Percentiles rank a stretch among this genome's conserved stretches.
Conservation (phyloP, 1,140 invertebrate species). For the Drosophila simulans region DNA sequence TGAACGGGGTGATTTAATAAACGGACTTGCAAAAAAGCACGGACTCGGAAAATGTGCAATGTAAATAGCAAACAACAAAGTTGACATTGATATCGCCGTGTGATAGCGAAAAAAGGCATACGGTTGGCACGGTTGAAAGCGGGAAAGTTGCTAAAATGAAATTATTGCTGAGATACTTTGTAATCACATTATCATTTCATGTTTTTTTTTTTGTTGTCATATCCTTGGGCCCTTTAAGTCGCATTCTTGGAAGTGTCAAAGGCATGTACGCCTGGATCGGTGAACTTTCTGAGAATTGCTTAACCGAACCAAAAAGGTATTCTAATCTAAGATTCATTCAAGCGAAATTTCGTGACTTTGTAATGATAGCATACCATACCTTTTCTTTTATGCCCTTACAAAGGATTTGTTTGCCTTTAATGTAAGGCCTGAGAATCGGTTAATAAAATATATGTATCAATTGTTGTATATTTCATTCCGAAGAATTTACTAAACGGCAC, state of each 20-base stretch:
- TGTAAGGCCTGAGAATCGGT: too few species aligned
- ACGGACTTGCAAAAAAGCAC: slow-evolving; percentile 31
- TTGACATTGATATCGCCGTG: slow-evolving; percentile 66
- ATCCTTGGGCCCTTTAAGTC: neutral
- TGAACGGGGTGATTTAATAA: slow-evolving; percentile 70
- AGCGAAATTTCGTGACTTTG: slow-evolving; percentile 9
- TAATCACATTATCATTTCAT: slow-evolving; percentile 15
- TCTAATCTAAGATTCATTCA: neutral
- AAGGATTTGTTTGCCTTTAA: neutral
- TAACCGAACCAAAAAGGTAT: neutral
- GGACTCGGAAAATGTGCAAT: slow-evolving; percentile 33
- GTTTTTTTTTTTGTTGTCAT: neutral
- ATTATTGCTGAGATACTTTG: slow-evolving; percentile 32
- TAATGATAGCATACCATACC: neutral
- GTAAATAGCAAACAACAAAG: slow-evolving; percentile 58
- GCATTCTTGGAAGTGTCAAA: slow-evolving; percentile 35
- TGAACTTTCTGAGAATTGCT: slow-evolving; percentile 31
- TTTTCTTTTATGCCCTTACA: neutral
- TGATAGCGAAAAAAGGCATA: neutral
- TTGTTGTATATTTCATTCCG: too few species aligned
- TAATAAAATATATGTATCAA: too few species aligned
- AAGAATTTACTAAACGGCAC: too few species aligned
- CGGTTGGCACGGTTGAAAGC: neutral
- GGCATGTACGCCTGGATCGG: slow-evolving; percentile 17
- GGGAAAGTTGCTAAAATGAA: slow-evolving; percentile 15